These are phyloP conservation scores for Sericinus montela DNA, from an alignment of 2,888 invertebrate genomes.

Conservation along the genomic window DNA sequence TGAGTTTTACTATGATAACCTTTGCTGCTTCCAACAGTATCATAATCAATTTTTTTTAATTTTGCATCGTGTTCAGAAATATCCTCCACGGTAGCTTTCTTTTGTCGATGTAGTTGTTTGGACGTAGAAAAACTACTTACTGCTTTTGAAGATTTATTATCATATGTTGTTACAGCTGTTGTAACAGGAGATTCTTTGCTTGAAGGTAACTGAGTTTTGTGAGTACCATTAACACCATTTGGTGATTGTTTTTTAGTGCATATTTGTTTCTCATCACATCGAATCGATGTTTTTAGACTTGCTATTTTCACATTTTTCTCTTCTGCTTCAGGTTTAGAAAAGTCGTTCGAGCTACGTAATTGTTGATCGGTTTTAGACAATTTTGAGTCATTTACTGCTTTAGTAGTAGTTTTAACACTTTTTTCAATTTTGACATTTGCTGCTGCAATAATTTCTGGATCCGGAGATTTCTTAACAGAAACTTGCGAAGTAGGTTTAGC, in stretches of 20 bases:
- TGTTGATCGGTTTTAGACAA: neutral
- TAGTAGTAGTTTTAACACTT: neutral
- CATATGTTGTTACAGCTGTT: neutral
- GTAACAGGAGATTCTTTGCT: slow-evolving; percentile 10
- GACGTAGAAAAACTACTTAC: slow-evolving; percentile 11
- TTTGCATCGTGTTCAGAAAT: slow-evolving; percentile 28
- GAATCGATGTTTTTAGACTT: neutral
- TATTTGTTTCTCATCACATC: neutral
- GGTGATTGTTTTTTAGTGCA: slow-evolving; percentile 2
- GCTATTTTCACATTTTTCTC: neutral
- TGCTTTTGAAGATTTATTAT: slow-evolving; percentile 2
- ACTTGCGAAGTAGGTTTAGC: neutral
- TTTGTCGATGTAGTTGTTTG: slow-evolving; percentile 47
- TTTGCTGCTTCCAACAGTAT: neutral
- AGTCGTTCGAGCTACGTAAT: neutral
- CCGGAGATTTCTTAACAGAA: slow-evolving; percentile 4
- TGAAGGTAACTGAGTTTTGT: neutral
- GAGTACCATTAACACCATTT: neutral
- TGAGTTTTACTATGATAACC: neutral
- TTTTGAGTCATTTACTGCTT: neutral
- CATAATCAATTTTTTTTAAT: slow-evolving; percentile 9
- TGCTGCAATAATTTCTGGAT: neutral
- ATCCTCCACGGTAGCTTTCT: slow-evolving; percentile 33
- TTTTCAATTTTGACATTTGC: neutral
- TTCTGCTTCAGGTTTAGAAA: neutral